phyloP scores from a whole-genome alignment of 2,113 vertebrate species.

The Cavia porcellus region DNA sequence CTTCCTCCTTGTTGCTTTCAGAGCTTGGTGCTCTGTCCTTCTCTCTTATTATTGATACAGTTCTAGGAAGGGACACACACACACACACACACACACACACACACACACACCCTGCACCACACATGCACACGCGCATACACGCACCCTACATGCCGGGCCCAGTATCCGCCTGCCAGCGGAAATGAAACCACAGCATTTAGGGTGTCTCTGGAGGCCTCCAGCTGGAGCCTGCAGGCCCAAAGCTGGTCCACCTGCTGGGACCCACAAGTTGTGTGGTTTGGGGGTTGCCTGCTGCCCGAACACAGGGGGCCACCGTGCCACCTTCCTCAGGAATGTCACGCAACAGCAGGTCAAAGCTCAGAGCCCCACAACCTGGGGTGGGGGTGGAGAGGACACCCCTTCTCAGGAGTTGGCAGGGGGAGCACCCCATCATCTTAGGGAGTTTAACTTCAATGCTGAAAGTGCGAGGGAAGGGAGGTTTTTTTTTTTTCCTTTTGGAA shows the following conservation, averaged over 20 bases:
- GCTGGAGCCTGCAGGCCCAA: neutral
- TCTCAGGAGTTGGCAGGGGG: neutral
- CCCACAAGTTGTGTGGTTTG: neutral
- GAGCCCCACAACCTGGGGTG: neutral
- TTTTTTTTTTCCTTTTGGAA: neutral
- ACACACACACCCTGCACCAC: neutral
- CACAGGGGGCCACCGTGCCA: neutral
- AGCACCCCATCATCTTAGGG: neutral
- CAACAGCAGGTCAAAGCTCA: constrained; percentile 45
- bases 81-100: neutral
- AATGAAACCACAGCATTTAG: constrained; percentile 80
- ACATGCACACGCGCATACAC: neutral
- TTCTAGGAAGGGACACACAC: constrained; percentile 59
- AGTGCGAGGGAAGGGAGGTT: neutral
- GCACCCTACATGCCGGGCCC: constrained; percentile 8
- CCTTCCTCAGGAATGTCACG: constrained; percentile 10
- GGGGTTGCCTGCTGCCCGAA: neutral
- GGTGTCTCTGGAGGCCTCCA: constrained; percentile 44
- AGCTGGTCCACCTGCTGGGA: neutral
- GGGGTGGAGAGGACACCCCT: constrained; percentile 68
- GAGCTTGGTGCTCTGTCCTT: constrained; percentile 36
- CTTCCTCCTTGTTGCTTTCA: neutral
- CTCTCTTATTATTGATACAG: neutral
- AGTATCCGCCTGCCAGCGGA: constrained; percentile 76
- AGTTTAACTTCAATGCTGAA: constrained; percentile 31